Evolutionary conservation across 1,140 invertebrate genomes (phyloP).

Genomic region (Drosophila sp.): DNA sequence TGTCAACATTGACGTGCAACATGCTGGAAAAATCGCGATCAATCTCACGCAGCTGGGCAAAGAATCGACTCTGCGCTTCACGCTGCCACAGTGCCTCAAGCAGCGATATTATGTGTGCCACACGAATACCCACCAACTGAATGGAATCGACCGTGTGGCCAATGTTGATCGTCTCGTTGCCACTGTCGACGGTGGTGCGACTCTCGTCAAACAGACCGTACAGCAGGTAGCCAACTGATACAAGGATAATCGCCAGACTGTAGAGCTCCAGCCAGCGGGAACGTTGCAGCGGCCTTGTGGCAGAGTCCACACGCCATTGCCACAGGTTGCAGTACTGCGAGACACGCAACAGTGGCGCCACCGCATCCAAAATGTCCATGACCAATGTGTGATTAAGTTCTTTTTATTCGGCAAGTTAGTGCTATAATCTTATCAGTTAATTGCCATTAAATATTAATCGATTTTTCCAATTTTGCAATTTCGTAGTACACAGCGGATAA

Average conservation of each 20-base stretch:
- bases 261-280: constrained; percentile 66
- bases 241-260: constrained; percentile 39
- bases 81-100: constrained; percentile 64
- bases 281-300: constrained; percentile 28
- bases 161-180: constrained; percentile 35
- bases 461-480: constrained; percentile 6
- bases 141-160: constrained; percentile 77
- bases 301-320: constrained; percentile 52
- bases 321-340: constrained; percentile 61
- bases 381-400: neutral
- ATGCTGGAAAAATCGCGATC: constrained; percentile 58
- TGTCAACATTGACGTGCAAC: constrained; percentile 54
- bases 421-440: constrained; percentile 31
- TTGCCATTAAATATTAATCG: constrained; percentile 27
- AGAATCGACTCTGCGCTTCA: constrained; percentile 46
- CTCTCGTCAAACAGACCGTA: constrained; percentile 62
- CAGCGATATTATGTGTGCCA: constrained; percentile 63
- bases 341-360: constrained; percentile 51
- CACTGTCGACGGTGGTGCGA: constrained; percentile 3
- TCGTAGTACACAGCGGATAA: no score
- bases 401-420: constrained; percentile 27
- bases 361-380: constrained; percentile 66
- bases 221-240: constrained; percentile 38
- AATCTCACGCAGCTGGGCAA: constrained; percentile 59
- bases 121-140: constrained; percentile 75